Percentiles rank a stretch among this genome's conserved stretches.
These are phyloP conservation scores for Planiliza haematocheilus DNA, from an alignment of 2,113 vertebrate species.

Conservation along the genomic window DNA sequence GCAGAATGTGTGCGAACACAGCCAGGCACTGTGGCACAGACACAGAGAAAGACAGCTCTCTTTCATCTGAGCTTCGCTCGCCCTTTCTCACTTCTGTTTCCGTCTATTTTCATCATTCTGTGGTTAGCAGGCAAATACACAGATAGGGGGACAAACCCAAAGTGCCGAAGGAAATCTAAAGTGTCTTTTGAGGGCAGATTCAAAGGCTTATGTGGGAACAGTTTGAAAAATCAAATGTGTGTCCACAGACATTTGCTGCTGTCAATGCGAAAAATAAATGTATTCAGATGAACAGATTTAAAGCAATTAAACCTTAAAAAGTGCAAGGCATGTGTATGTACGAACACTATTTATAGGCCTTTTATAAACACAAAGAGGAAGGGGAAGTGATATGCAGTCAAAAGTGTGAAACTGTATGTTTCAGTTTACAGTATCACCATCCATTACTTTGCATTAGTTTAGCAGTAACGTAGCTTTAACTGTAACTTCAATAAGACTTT, in stretches of 20 bases:
- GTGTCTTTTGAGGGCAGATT: not conserved
- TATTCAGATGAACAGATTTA: no score
- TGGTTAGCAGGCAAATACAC: not conserved
- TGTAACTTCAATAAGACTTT: not conserved
- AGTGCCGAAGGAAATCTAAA: not conserved
- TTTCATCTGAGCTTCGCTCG: conserved; percentile 7
- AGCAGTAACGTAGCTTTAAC: not conserved
- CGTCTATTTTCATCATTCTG: conserved; percentile 11
- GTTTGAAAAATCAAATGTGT: not conserved
- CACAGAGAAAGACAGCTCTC: conserved; percentile 4
- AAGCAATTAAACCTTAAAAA: not conserved
- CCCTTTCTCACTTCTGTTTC: not conserved
- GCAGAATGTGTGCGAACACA: not conserved
- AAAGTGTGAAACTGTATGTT: not conserved
- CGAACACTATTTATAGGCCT: not conserved
- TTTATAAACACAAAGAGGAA: not conserved
- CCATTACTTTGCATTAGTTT: not conserved
- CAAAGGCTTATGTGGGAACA: not conserved
- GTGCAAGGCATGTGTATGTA: no score
- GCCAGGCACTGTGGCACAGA: conserved; percentile 10
- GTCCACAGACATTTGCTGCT: not conserved
- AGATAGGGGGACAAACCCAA: not conserved
- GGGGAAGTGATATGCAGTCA: not conserved
- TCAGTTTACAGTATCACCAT: not conserved
- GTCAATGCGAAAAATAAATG: not conserved